Conservation (phyloP, 2,797 vertebrate genomes). For the Bradypus variegatus region DNA sequence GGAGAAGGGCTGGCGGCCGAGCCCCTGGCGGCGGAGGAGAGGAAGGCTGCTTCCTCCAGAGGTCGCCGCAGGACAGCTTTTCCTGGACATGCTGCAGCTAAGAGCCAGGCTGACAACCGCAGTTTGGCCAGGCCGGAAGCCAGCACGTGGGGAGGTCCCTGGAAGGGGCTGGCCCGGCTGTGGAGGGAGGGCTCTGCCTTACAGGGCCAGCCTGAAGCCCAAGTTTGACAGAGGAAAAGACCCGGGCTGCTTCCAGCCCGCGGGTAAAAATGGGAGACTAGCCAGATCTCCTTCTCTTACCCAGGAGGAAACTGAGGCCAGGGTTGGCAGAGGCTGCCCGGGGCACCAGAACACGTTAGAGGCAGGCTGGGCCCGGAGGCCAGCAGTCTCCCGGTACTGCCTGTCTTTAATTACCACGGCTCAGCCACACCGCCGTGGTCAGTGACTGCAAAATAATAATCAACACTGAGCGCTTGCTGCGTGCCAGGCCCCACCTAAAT, state of each 20-base stretch:
- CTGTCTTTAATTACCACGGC: neutral
- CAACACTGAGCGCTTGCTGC: neutral
- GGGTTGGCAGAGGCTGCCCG: neutral
- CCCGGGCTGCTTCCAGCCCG: neutral
- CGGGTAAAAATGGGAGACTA: neutral
- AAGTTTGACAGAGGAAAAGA: neutral
- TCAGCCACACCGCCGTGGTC: neutral
- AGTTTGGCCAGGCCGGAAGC: neutral
- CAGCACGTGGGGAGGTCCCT: neutral
- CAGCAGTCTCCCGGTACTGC: neutral
- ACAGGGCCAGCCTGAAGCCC: neutral
- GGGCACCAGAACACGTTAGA: neutral
- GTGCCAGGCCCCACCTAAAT: neutral
- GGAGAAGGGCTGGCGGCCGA: neutral
- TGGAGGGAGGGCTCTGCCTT: neutral
- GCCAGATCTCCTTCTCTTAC: neutral
- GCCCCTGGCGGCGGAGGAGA: neutral
- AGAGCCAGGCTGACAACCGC: neutral
- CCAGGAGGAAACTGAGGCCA: neutral
- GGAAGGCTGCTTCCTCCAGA: conserved; percentile 58
- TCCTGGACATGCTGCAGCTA: neutral
- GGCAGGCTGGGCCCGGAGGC: neutral
- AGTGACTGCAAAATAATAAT: neutral
- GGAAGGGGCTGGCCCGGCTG: neutral
- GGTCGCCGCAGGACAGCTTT: conserved; percentile 68